Conservation (phyloP, 2,113 vertebrate genomes). For the Tragelaphus scriptus region DNA sequence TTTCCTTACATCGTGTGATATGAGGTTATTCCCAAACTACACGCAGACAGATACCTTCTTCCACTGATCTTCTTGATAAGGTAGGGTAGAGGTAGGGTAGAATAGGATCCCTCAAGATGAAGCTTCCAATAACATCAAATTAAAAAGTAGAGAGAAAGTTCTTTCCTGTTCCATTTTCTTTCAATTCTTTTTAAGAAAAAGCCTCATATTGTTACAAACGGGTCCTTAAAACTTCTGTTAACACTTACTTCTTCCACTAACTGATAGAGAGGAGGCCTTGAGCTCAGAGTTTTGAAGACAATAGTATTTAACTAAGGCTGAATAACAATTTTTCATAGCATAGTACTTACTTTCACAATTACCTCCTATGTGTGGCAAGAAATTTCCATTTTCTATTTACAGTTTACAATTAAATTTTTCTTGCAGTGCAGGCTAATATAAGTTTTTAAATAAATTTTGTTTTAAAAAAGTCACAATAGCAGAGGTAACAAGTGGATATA, state of each 20-base stretch:
- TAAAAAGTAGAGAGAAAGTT: background rate
- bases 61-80: background rate
- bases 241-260: background rate
- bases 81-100: fast-evolving
- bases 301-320: background rate
- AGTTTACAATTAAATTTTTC: background rate
- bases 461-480: background rate
- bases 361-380: background rate
- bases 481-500: background rate
- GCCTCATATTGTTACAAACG: background rate
- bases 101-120: background rate
- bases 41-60: background rate
- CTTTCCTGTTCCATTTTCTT: background rate
- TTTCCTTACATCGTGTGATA: background rate
- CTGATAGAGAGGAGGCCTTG: background rate
- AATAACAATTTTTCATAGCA: background rate
- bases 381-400: background rate
- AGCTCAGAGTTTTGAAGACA: background rate
- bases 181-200: background rate
- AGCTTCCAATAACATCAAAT: background rate
- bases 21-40: background rate
- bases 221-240: background rate
- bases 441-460: background rate
- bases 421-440: background rate
- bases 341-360: background rate